Percentiles rank a stretch among this genome's conserved stretches.
Conservation (phyloP, 2,113 vertebrate genomes). For the Psettodes erumei region DNA sequence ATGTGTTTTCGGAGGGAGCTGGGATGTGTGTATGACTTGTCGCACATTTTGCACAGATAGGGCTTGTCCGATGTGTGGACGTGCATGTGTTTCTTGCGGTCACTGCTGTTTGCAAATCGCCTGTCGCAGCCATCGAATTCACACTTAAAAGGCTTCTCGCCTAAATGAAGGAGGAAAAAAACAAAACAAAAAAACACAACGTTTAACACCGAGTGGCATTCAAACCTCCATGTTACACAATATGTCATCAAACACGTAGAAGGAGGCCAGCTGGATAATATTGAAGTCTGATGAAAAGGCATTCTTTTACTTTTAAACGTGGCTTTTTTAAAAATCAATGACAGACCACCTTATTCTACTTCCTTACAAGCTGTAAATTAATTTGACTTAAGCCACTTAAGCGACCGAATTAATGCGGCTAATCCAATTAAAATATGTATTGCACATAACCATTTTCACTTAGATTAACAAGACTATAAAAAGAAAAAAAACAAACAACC, state of each 20-base stretch:
- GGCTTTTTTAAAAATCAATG: background rate
- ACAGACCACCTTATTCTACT: background rate
- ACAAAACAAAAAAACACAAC: slow-evolving; percentile 1
- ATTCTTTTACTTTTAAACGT: background rate
- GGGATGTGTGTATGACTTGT: slow-evolving; percentile 99
- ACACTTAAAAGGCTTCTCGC: slow-evolving; percentile 99
- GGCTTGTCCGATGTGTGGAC: slow-evolving; percentile 99
- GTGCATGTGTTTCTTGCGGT: slow-evolving; percentile 99
- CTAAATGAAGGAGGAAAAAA: slow-evolving; percentile 73
- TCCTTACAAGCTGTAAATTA: background rate
- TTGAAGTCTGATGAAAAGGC: background rate
- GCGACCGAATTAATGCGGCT: background rate
- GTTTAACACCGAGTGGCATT: background rate
- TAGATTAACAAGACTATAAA: slow-evolving; percentile 13
- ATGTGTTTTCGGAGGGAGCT: slow-evolving; percentile 99
- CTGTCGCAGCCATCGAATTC: slow-evolving; percentile 99
- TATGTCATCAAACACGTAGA: too few species aligned
- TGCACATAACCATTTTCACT: background rate
- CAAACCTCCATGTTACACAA: background rate
- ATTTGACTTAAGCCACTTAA: background rate
- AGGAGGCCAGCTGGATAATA: background rate
- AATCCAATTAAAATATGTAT: background rate
- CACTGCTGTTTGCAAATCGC: slow-evolving; percentile 98
- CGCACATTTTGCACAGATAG: slow-evolving; percentile 99
- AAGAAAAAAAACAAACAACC: background rate